phyloP scores from a whole-genome alignment of 2,888 invertebrate species.

The Thyatira batis region DNA sequence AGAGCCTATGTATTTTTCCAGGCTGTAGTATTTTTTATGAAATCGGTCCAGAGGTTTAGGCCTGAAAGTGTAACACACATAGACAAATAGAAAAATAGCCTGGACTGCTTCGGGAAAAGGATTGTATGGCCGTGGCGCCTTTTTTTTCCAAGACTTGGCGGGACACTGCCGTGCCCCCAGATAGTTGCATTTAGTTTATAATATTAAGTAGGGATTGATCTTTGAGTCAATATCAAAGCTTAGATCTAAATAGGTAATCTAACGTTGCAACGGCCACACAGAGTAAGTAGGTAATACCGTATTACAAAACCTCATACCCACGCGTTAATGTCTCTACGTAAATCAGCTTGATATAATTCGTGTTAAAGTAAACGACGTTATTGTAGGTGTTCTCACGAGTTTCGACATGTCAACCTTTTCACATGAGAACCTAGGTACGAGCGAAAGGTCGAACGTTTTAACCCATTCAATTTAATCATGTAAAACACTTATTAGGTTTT shows the following conservation, averaged over 20 bases:
- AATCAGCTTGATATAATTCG: not conserved
- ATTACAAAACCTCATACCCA: not conserved
- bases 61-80: too few relatives aligned
- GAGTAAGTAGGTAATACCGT: too few relatives aligned
- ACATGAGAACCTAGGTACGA: slow-evolving; percentile 2
- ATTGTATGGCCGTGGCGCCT: too few relatives aligned
- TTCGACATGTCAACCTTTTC: slow-evolving; percentile 1
- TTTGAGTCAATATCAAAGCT: not conserved
- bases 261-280: not conserved
- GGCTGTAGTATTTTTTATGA: too few relatives aligned
- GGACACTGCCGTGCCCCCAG: too few relatives aligned
- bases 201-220: not conserved
- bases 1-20: too few relatives aligned
- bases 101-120: too few relatives aligned
- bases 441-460: not conserved
- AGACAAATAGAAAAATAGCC: too few relatives aligned
- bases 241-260: not conserved
- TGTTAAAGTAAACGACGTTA: not conserved
- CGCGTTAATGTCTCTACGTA: not conserved
- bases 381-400: slow-evolving; percentile 1
- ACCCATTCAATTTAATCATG: not conserved
- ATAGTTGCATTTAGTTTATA: too few relatives aligned
- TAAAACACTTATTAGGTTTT: not conserved
- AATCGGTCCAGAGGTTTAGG: too few relatives aligned
- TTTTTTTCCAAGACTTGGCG: too few relatives aligned